Evolutionary conservation across 2,113 vertebrate genomes (phyloP).

Genomic region (Turnix velox): DNA sequence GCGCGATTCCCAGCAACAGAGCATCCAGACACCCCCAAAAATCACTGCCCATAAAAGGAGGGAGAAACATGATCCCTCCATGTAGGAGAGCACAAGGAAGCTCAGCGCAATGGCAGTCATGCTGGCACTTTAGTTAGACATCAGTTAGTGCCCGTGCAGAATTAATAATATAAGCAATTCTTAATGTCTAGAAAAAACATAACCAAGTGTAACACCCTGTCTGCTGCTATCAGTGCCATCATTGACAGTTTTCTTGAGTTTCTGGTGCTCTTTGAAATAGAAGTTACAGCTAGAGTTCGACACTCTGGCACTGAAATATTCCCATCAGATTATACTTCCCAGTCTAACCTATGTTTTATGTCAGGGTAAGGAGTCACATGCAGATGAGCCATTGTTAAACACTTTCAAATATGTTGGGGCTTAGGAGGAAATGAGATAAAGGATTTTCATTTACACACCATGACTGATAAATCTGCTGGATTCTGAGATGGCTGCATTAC

Average conservation of each 20-base stretch:
- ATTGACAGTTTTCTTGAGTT: neutral
- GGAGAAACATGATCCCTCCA: fast-evolving
- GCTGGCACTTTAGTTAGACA: neutral
- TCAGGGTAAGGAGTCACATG: neutral
- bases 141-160: neutral
- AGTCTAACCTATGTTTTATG: neutral
- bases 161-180: neutral
- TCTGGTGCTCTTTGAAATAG: neutral
- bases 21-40: neutral
- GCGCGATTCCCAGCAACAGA: fast-evolving
- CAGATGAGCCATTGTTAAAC: neutral
- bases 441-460: slow-evolving; percentile 11
- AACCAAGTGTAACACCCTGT: neutral
- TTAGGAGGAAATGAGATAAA: slow-evolving; percentile 7
- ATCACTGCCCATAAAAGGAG: neutral
- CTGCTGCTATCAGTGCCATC: neutral
- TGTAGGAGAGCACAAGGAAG: neutral
- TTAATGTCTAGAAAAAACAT: neutral
- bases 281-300: neutral
- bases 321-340: neutral
- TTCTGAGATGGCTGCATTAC: slow-evolving; percentile 30
- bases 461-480: slow-evolving; percentile 24
- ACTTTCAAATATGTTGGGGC: neutral
- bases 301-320: fast-evolving
- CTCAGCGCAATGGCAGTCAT: neutral